Evolutionary conservation across 2,113 vertebrate species (phyloP), one percentile per base, ranked within the genome.

Genomic region (Ptyas mucosa): DNA sequence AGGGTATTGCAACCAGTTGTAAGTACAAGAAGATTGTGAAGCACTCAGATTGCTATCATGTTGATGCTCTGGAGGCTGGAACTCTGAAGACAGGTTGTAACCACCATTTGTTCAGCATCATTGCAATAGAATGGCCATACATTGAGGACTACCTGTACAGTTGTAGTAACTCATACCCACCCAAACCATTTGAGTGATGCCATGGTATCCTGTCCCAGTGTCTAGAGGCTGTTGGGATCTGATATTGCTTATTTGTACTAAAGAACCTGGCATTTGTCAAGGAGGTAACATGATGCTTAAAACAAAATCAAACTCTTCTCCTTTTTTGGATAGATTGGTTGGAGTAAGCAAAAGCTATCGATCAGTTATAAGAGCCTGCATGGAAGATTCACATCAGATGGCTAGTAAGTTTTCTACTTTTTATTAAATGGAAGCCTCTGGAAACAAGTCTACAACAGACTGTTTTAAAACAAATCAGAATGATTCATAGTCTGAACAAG

Each of bases 281-380:
- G 21, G 11, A 26, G 8, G 18, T 55, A 14, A 29, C 39, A 88
- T 87, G 51, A 52, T 9, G 21, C 49, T 88, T 89, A 49, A 75
- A 89, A 58, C 54, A n/a, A 24, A 54, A n/a, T 0, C 0, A 85
- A 88, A 26, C 10, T 3, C 57, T 94, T 92, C 94, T 95, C 69
- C 95, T 92, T 92, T 96, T 94, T 81, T 3, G n/a, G 94, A 69
- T 95, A 99, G 99, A 26, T 98, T 99, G 96, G 98, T 99, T 96
- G 98, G 98, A 97, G 98, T 99, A 93, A 99, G 99, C 96, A 99
- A 99, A 97, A 99, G 99, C 97, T 99, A 99, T 95, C 98, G 99
- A 6, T 99, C 99, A 0, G 98, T 99, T 89, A 98, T 99, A 53
- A 97, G 99, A 95, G 99, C 99, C 2, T 99, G 98, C 91, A 99